phyloP scores from a whole-genome alignment of 2,888 invertebrate genomes.

The Halocaridina rubra region DNA sequence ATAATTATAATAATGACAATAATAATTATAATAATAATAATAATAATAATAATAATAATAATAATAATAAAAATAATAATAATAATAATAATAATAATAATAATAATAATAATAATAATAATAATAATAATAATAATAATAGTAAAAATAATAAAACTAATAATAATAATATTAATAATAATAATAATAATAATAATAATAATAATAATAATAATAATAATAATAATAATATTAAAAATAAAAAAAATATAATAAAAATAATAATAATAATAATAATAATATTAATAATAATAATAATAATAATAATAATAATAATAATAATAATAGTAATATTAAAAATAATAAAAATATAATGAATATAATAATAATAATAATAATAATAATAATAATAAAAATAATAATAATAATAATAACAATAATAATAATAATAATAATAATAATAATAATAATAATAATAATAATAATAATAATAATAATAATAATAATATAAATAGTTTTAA shows the following conservation, averaged over 20 bases:
- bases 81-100: neutral
- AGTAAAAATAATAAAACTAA: too few species aligned
- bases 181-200: neutral
- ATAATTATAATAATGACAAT: neutral
- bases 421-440: neutral
- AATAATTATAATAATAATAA: too few species aligned
- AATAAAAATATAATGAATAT: neutral
- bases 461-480: neutral
- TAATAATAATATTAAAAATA: neutral
- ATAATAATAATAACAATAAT: neutral
- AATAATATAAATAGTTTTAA: neutral
- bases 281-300: neutral
- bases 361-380: neutral
- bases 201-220: conserved; percentile 6
- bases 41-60: neutral
- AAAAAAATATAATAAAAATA: neutral
- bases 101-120: neutral
- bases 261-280: neutral
- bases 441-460: neutral
- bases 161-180: too few species aligned
- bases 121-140: too few species aligned
- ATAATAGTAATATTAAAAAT: neutral
- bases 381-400: neutral
- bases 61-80: neutral
- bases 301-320: neutral